A percentile compares a stretch with the other conserved stretches of the same genome.
Conservation (phyloP, 2,888 invertebrate genomes). For the Lobophora halterata region DNA sequence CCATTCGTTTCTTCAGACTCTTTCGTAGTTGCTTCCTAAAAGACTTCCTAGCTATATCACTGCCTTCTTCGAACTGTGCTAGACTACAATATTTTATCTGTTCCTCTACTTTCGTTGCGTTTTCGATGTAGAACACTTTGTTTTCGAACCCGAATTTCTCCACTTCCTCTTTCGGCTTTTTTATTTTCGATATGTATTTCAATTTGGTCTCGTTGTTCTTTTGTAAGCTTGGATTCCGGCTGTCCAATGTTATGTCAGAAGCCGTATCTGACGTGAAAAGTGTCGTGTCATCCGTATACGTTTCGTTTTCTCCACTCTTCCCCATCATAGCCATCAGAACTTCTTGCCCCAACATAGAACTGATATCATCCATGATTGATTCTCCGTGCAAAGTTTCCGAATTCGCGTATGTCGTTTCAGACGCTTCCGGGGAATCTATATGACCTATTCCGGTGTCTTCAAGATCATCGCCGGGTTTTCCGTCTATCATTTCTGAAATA, state of each 20-base stretch:
- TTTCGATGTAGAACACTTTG: constrained; percentile 83
- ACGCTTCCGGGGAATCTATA: constrained; percentile 91
- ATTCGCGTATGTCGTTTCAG: constrained; percentile 85
- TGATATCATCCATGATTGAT: constrained; percentile 89
- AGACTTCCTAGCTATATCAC: constrained; percentile 89
- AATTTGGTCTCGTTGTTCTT: constrained; percentile 81
- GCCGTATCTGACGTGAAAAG: constrained; percentile 82
- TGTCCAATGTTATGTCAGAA: constrained; percentile 75
- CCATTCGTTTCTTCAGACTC: constrained; percentile 65
- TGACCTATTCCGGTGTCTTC: constrained; percentile 85
- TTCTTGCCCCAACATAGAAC: constrained; percentile 87
- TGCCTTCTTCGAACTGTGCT: constrained; percentile 91
- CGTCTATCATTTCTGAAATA: constrained; percentile 84
- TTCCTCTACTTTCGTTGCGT: constrained; percentile 73
- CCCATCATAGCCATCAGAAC: constrained; percentile 84
- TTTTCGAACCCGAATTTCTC: constrained; percentile 87
- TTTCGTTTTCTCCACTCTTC: constrained; percentile 81
- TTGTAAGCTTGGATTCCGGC: constrained; percentile 77
- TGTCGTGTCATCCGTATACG: constrained; percentile 86
- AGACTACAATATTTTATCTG: constrained; percentile 88
- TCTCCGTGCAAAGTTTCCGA: constrained; percentile 89
- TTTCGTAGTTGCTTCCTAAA: constrained; percentile 81
- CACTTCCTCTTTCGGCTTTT: constrained; percentile 69
- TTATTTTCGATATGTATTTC: constrained; percentile 76
- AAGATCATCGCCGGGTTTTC: constrained; percentile 70